Evolutionary conservation across 2,797 vertebrate species (phyloP), one percentile per base, ranked within the genome.

Genomic region (Ctenochaetus hawaiiensis): DNA sequence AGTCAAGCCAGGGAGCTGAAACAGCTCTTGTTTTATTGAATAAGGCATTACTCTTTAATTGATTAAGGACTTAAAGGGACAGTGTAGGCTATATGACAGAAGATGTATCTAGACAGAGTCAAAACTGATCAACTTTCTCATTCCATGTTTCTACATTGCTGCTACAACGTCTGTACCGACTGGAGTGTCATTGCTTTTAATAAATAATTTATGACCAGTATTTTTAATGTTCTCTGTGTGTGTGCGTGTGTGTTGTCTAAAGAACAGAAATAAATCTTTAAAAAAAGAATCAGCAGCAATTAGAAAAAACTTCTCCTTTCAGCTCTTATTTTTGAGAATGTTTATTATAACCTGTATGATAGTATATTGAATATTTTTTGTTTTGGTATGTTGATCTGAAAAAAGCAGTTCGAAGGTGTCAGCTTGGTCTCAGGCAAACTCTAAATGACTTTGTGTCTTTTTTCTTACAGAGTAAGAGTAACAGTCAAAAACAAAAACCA

Each of bases 201-300:
- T 89, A 92, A 91, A 91, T 80, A 77, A 71, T 57, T 34, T 69
- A 54, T 78, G 14, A 69, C 8, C 12, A 58, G 1, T 18, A 34
- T 20, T 62, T 23, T 43, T 20, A 34, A 34, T 34, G 1, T 10
- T 41, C 30, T 41, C 12, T 44, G 14, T 45, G 13, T 53, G 18
- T 59, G 10, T 20, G 4, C 18, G 26, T 34, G 7, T 61, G 39
- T 61, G 20, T 43, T 39, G 9, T 18, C 18, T 63, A 0, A 62
- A 23, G 13, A 61, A 14, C 34, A 23, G n/a, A 59, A 17, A 37
- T 0, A 14, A 64, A 53, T 39, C 6, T 34, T 54, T 8, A 49
- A n/a, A 14, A 26, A 30, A 41, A 7, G 45, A 30, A 45, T 61
- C 44, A 23, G 2, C 18, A 58, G 23, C 44, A 39, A 16, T 20